phyloP scores from a whole-genome alignment of 2,797 vertebrate genomes.

The Myioborus melanocephalus region DNA sequence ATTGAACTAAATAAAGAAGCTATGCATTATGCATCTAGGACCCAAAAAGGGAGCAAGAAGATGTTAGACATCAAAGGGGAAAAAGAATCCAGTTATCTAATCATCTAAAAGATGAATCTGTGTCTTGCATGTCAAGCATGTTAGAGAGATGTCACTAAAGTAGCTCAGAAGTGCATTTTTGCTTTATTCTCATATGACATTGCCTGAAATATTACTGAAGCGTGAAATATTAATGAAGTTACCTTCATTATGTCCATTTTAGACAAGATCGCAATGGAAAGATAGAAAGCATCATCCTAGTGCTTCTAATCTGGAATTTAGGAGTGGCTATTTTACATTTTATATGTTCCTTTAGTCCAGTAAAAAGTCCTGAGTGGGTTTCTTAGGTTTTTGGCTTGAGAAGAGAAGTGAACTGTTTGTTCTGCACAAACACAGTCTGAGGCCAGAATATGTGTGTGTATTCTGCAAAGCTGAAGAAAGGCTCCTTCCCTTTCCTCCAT shows the following conservation, averaged over 20 bases:
- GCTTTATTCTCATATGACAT: not conserved
- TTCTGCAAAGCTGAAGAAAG: not conserved
- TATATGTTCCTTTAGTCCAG: not conserved
- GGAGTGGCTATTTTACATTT: not conserved
- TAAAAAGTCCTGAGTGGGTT: not conserved
- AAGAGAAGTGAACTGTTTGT: not conserved
- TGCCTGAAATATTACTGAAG: constrained; percentile 19
- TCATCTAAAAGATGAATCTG: not conserved
- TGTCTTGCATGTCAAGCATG: not conserved
- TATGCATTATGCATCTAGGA: not conserved
- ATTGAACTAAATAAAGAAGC: not conserved
- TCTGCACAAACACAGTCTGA: not conserved
- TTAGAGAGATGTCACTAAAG: not conserved
- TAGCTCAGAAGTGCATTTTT: constrained; percentile 12
- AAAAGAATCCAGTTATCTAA: not conserved
- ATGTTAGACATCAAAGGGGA: not conserved
- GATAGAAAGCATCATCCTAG: not conserved
- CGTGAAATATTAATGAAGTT: not conserved
- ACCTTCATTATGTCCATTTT: not conserved
- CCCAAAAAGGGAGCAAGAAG: not conserved
- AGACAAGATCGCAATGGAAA: not conserved
- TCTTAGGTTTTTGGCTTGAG: not conserved
- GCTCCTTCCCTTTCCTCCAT: not conserved
- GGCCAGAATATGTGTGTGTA: not conserved
- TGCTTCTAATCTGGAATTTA: not conserved